Conservation (phyloP, 2,797 vertebrate species). For the Otolemur crassicaudatus region DNA sequence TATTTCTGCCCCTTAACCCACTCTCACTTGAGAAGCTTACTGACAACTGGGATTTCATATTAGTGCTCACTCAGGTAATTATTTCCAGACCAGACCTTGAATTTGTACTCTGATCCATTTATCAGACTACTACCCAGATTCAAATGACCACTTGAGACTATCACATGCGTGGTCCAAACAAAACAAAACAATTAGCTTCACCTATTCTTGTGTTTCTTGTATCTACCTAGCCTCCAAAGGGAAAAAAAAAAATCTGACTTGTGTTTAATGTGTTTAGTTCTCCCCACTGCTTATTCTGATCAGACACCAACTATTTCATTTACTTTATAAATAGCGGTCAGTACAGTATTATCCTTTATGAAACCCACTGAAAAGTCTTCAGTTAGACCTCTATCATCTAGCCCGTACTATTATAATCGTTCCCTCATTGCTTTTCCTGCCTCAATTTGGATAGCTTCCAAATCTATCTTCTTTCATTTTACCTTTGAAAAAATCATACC, state of each 20-base stretch:
- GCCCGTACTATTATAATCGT: not conserved
- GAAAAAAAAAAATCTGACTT: not conserved
- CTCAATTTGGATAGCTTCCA: not conserved
- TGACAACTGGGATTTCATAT: not conserved
- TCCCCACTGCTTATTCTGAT: not conserved
- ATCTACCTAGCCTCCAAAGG: not conserved
- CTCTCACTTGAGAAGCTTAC: not conserved
- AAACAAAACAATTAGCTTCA: not conserved
- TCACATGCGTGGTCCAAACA: not conserved
- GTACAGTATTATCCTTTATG: not conserved
- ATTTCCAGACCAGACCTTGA: not conserved
- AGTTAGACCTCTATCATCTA: not conserved
- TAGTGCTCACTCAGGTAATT: not conserved
- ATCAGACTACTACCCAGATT: not conserved
- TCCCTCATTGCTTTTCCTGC: not conserved
- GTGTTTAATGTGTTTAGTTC: not conserved
- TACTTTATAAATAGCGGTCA: not conserved
- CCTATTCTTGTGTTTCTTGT: not conserved
- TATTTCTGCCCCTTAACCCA: not conserved
- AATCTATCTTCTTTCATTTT: not conserved
- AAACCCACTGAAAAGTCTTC: not conserved
- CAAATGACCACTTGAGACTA: not conserved
- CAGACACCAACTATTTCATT: not conserved
- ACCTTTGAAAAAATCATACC: not conserved
- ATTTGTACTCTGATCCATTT: not conserved